A percentile compares a stretch with the other conserved stretches of the same genome.
These are phyloP conservation scores for Meles meles DNA, from an alignment of 2,113 vertebrate species.

Conservation along the genomic window DNA sequence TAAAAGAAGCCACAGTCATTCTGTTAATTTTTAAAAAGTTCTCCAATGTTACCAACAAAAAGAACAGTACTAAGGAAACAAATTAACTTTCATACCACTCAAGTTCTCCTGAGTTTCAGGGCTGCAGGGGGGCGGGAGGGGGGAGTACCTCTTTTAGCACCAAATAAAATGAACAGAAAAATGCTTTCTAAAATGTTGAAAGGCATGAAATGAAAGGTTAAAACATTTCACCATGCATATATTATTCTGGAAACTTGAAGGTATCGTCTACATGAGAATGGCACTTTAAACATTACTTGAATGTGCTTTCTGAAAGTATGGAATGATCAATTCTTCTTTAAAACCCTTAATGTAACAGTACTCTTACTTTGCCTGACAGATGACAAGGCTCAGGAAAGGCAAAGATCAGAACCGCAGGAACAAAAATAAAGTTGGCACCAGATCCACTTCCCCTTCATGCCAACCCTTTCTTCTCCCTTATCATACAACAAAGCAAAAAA, in stretches of 20 bases:
- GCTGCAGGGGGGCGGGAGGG: no score
- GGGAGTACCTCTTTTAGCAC: background rate
- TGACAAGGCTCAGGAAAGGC: constrained; percentile 39
- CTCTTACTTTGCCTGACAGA: constrained; percentile 37
- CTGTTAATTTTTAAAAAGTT: constrained; percentile 38
- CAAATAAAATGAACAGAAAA: constrained; percentile 44
- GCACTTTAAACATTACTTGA: constrained; percentile 22
- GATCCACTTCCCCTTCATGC: background rate
- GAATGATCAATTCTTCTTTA: constrained; percentile 21
- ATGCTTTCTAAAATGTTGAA: constrained; percentile 7
- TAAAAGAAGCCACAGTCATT: background rate
- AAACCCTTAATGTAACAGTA: constrained; percentile 15
- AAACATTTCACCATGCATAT: constrained; percentile 8
- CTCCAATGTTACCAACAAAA: background rate
- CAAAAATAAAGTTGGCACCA: background rate
- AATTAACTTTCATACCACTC: background rate
- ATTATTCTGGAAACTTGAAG: background rate
- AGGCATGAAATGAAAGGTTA: constrained; percentile 42
- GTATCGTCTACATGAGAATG: background rate
- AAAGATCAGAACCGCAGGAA: constrained; percentile 39
- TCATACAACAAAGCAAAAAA: constrained; percentile 49
- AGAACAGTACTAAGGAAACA: background rate
- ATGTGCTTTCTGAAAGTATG: constrained; percentile 9
- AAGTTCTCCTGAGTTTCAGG: background rate
- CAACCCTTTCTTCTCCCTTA: background rate